Percentiles rank a stretch among this genome's conserved stretches.
Evolutionary conservation across 1,140 invertebrate genomes (phyloP).

Genomic region (Anastrepha ludens): DNA sequence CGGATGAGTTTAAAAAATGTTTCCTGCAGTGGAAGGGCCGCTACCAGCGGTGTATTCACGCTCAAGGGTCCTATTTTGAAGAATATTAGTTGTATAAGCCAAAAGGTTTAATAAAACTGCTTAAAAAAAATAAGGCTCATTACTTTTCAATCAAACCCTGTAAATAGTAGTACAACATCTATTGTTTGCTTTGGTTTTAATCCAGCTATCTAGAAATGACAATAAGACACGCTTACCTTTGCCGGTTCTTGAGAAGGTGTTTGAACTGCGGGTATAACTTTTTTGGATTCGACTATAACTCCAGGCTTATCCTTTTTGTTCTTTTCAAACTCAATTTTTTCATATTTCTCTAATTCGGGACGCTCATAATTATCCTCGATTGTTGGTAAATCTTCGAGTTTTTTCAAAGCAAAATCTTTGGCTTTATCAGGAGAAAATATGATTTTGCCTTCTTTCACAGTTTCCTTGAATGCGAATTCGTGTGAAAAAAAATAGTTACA

Average conservation of each 20-base stretch:
- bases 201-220: too few species aligned
- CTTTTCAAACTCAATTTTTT: constrained; percentile 68
- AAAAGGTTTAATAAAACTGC: too few species aligned
- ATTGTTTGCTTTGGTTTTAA: too few species aligned
- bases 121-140: too few species aligned
- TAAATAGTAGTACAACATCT: too few species aligned
- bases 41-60: too few species aligned
- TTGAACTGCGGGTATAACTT: constrained; percentile 58
- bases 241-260: constrained; percentile 47
- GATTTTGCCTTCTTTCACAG: constrained; percentile 61
- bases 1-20: too few species aligned
- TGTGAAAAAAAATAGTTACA: neutral
- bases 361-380: constrained; percentile 75
- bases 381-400: constrained; percentile 63
- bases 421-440: constrained; percentile 61
- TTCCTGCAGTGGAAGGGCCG: too few species aligned
- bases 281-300: constrained; percentile 52
- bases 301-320: constrained; percentile 54
- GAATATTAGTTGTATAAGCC: too few species aligned
- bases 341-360: constrained; percentile 76
- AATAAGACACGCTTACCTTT: constrained; percentile 62
- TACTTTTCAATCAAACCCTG: too few species aligned
- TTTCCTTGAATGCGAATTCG: constrained; percentile 60
- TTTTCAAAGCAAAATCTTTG: constrained; percentile 64
- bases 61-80: too few species aligned